Evolutionary conservation across 2,113 vertebrate species (phyloP).

Genomic region (Actenoides hombroni): DNA sequence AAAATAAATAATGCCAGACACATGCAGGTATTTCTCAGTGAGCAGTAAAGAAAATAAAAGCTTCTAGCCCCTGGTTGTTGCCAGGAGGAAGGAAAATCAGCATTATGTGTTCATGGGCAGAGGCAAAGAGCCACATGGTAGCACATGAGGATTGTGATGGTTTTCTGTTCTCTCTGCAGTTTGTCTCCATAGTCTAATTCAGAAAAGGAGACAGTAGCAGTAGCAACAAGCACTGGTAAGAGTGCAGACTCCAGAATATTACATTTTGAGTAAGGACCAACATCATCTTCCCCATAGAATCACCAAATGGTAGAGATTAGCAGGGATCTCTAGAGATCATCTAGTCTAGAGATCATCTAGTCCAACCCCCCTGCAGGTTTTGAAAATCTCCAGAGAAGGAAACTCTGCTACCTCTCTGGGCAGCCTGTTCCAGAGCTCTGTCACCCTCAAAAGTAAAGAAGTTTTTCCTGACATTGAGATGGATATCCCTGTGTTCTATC

Average conservation of each 20-base stretch:
- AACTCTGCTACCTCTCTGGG: too few species aligned
- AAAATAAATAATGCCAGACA: not conserved
- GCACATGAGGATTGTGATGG: not conserved
- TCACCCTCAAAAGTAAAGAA: too few species aligned
- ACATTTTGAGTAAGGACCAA: not conserved
- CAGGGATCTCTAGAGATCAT: too few species aligned
- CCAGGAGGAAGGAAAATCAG: not conserved
- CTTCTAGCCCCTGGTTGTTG: not conserved
- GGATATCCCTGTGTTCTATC: too few species aligned
- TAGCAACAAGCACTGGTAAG: not conserved
- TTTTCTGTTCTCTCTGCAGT: not conserved
- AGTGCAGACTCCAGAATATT: not conserved
- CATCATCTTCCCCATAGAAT: not conserved
- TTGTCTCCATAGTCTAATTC: not conserved
- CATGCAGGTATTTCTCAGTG: fast-evolving
- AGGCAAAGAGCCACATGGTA: not conserved
- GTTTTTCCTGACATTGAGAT: too few species aligned
- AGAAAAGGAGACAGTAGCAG: not conserved
- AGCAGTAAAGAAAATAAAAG: not conserved
- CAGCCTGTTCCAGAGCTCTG: too few species aligned
- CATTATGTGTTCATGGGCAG: not conserved
- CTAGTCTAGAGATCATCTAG: too few species aligned
- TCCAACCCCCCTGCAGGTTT: too few species aligned
- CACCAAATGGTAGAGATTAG: too few species aligned
- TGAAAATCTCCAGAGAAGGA: too few species aligned